Evolutionary conservation across 2,797 vertebrate genomes (phyloP).

Genomic region (Hydrocynus forskahlii): DNA sequence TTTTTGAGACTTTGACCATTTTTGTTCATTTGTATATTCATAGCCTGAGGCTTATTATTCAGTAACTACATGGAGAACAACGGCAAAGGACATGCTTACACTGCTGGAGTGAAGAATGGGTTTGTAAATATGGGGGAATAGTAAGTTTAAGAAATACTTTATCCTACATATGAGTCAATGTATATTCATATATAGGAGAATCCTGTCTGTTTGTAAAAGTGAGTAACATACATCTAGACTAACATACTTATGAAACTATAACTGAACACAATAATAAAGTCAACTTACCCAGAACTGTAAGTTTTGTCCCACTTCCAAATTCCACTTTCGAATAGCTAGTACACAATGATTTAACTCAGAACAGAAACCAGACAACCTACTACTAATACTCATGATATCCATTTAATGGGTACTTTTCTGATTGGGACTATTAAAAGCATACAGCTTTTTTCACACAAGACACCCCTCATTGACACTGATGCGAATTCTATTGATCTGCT

Average conservation of each 20-base stretch:
- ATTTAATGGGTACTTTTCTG: conserved; percentile 7
- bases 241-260: background rate
- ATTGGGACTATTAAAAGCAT: conserved; percentile 16
- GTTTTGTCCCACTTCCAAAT: conserved; percentile 59
- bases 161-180: background rate
- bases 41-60: background rate
- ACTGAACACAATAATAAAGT: background rate
- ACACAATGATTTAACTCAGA: conserved; percentile 38
- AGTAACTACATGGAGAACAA: background rate
- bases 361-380: conserved; percentile 36
- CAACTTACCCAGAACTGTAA: conserved; percentile 62
- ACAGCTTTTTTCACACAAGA: background rate
- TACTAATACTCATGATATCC: conserved; percentile 25
- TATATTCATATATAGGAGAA: background rate
- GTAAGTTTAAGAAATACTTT: background rate
- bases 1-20: background rate
- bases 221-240: background rate
- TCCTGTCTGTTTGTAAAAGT: background rate
- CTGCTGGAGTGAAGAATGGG: no score
- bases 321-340: conserved; percentile 45
- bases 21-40: background rate
- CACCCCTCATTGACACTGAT: background rate
- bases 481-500: background rate
- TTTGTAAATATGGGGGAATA: background rate
- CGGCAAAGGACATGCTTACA: no score